These are phyloP conservation scores for Mergus octosetaceus DNA, from an alignment of 2,797 vertebrate species.

Conservation along the genomic window DNA sequence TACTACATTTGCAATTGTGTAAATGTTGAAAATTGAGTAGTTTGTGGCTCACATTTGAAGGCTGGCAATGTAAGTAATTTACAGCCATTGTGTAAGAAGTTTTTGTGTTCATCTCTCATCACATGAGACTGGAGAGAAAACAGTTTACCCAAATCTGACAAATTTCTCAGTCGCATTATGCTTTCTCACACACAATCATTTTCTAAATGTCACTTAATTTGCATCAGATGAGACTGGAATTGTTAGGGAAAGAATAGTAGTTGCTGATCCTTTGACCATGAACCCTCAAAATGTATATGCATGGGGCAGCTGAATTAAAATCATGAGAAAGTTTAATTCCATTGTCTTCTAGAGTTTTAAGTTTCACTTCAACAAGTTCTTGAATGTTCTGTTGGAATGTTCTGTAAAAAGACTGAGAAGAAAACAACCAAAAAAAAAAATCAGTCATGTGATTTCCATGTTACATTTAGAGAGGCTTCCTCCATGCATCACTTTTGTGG, in stretches of 20 bases:
- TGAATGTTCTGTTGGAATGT: background rate
- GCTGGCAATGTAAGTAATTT: background rate
- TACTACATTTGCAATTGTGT: background rate
- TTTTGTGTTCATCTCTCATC: background rate
- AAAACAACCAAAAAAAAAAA: background rate
- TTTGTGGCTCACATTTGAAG: background rate
- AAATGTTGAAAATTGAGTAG: background rate
- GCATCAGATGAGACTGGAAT: background rate
- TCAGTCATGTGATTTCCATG: accelerated
- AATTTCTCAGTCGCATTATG: background rate
- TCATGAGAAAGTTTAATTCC: background rate
- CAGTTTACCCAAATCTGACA: background rate
- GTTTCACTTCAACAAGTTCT: background rate
- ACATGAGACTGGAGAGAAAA: background rate
- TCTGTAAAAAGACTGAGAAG: background rate
- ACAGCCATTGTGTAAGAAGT: background rate
- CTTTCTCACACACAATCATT: background rate
- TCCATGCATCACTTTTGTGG: background rate
- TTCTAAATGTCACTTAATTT: background rate
- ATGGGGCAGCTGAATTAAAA: background rate
- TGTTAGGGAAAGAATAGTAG: background rate
- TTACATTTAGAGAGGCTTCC: background rate
- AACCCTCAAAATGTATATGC: background rate
- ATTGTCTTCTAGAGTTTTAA: background rate
- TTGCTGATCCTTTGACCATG: background rate